These are phyloP conservation scores for Lasioglossum baleicum DNA, from an alignment of 1,140 invertebrate species.

Conservation along the genomic window DNA sequence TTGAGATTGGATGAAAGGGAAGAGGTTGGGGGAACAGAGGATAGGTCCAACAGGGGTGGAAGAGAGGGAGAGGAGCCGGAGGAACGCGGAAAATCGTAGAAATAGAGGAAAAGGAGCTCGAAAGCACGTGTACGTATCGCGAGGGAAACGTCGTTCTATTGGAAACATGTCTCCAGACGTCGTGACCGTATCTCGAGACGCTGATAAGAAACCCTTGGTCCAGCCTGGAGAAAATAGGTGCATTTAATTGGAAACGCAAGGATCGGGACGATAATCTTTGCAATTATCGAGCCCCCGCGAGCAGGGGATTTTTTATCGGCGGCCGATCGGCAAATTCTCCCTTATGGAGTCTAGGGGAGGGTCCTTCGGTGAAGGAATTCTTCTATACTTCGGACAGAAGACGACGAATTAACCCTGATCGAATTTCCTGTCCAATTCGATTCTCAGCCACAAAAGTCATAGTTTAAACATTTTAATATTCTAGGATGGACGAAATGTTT, in stretches of 20 bases:
- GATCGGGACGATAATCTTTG: background rate
- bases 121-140: constrained; percentile 30
- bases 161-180: constrained; percentile 40
- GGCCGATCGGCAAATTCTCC: no score
- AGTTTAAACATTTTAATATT: no score
- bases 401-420: no score
- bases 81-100: background rate
- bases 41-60: no score
- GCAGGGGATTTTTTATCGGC: background rate
- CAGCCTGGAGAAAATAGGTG: constrained; percentile 31
- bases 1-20: background rate
- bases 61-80: no score
- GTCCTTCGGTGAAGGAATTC: no score
- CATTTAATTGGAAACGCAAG: constrained; percentile 36
- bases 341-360: no score
- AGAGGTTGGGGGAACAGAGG: background rate
- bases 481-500: no score
- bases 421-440: no score
- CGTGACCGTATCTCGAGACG: constrained; percentile 36
- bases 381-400: no score
- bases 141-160: constrained; percentile 40
- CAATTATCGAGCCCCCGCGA: background rate
- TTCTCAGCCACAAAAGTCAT: no score
- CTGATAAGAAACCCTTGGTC: constrained; percentile 29
- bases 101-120: background rate